Percentiles rank a stretch among this genome's conserved stretches.
phyloP scores from a whole-genome alignment of 2,797 vertebrate species.

The Aphelocoma californica region DNA sequence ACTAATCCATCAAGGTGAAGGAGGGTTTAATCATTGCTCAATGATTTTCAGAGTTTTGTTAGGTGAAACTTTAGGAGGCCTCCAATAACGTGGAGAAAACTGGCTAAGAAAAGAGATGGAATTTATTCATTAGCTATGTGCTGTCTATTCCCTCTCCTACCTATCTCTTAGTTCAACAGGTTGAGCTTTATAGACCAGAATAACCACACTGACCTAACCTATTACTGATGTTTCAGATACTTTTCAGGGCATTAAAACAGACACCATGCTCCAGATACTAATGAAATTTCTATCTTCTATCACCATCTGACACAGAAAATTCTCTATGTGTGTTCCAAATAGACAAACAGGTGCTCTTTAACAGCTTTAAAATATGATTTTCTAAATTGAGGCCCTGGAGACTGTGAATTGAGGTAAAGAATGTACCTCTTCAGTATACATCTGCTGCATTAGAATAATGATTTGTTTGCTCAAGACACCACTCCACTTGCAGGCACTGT shows the following conservation, averaged over 20 bases:
- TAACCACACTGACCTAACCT: neutral
- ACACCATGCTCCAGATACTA: neutral
- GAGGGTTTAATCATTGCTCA: neutral
- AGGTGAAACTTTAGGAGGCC: neutral
- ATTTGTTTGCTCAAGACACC: constrained; percentile 9
- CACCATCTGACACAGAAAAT: neutral
- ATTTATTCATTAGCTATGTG: neutral
- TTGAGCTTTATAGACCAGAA: neutral
- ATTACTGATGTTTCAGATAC: neutral
- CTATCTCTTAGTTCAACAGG: neutral
- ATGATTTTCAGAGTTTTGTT: neutral
- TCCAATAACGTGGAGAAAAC: neutral
- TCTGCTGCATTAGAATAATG: neutral
- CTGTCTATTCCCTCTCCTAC: neutral
- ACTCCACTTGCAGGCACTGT: neutral
- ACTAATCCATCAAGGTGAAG: neutral
- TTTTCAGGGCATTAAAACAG: neutral
- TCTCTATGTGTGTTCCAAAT: neutral
- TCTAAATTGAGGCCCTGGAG: neutral
- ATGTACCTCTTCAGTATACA: neutral
- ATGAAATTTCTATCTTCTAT: neutral
- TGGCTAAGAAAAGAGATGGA: neutral
- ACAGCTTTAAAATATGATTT: neutral
- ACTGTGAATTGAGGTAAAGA: neutral
- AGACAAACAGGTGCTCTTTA: neutral